These are phyloP conservation scores for Neelides sp. DNA, from an alignment of 1,140 invertebrate genomes.

Conservation along the genomic window DNA sequence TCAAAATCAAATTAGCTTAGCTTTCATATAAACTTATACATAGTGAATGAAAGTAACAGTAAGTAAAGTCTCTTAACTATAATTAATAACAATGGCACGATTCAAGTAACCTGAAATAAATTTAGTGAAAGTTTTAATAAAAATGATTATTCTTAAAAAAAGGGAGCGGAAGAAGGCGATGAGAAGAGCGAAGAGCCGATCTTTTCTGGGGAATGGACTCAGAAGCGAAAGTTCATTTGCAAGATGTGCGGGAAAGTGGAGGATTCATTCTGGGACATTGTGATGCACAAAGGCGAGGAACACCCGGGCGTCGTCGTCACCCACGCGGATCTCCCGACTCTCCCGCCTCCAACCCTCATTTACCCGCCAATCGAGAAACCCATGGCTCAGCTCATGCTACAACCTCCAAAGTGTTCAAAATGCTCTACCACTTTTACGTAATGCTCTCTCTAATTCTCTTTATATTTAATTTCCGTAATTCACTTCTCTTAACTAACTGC, in stretches of 20 bases:
- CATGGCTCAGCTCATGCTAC: too few relatives aligned
- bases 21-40: too few relatives aligned
- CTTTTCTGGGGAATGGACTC: conserved; percentile 29
- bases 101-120: too few relatives aligned
- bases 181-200: conserved; percentile 13
- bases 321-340: conserved; percentile 22
- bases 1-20: too few relatives aligned
- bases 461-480: too few relatives aligned
- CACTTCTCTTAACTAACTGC: too few relatives aligned
- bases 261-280: conserved; percentile 30
- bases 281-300: conserved; percentile 28
- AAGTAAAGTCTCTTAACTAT: too few relatives aligned
- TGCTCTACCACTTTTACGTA: conserved; percentile 26
- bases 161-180: too few relatives aligned
- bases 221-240: conserved; percentile 22
- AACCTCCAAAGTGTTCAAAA: conserved; percentile 20
- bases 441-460: not conserved
- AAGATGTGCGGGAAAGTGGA: conserved; percentile 28
- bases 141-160: too few relatives aligned
- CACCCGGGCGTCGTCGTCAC: conserved; percentile 28
- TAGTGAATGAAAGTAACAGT: too few relatives aligned
- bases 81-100: too few relatives aligned
- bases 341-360: not conserved
- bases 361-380: not conserved
- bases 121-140: too few relatives aligned